Conservation (phyloP, 1,140 invertebrate species). For the Lethrus apterus region DNA sequence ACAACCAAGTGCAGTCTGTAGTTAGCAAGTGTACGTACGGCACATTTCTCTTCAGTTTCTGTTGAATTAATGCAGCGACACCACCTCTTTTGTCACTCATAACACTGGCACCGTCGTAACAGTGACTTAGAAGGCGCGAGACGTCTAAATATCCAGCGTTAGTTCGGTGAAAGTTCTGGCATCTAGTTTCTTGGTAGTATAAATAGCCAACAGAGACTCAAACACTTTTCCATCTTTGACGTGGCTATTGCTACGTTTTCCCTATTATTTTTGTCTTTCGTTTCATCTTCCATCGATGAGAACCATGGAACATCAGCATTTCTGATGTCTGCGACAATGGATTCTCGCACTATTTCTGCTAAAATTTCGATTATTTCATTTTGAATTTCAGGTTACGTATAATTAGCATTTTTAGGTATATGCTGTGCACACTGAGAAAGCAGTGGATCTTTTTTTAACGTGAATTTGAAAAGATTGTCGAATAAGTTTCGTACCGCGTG, state of each 20-base stretch:
- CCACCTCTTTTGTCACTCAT: conserved; percentile 17
- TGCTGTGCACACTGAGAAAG: conserved; percentile 19
- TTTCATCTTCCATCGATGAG: conserved; percentile 30
- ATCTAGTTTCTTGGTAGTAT: conserved; percentile 17
- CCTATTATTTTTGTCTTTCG: conserved; percentile 25
- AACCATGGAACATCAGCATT: conserved; percentile 19
- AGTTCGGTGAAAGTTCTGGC: neutral
- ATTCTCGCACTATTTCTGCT: conserved; percentile 20
- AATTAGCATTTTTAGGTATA: conserved; percentile 28
- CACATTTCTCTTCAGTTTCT: conserved; percentile 9
- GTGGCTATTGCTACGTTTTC: conserved; percentile 31
- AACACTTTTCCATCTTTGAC: conserved; percentile 24
- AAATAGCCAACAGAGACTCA: conserved; percentile 24
- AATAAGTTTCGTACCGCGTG: conserved; percentile 22
- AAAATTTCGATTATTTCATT: conserved; percentile 27
- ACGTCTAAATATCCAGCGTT: neutral
- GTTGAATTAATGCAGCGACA: conserved; percentile 15
- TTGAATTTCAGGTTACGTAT: conserved; percentile 26
- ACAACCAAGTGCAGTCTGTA: conserved; percentile 12
- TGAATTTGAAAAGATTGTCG: conserved; percentile 28
- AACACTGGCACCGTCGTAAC: conserved; percentile 20
- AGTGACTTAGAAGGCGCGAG: conserved; percentile 19
- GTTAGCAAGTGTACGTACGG: conserved; percentile 14
- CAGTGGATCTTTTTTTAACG: conserved; percentile 22
- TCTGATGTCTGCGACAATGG: conserved; percentile 11